Conservation (phyloP, 1,140 invertebrate genomes). For the Drosophila malerkotliana region DNA sequence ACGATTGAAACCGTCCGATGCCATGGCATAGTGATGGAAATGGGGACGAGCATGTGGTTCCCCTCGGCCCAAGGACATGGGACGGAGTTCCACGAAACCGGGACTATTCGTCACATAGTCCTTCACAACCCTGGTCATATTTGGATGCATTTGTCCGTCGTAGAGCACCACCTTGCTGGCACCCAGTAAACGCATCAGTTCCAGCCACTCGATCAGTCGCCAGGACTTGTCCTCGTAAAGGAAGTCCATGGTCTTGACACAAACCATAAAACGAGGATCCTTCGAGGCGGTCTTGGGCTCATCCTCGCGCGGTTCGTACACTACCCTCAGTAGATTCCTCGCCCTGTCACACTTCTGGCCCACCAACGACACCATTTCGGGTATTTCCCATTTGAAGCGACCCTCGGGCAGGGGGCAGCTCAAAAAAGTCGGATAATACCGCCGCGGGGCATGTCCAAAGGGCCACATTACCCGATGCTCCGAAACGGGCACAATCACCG, state of each 20-base stretch:
- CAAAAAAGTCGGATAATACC: conserved; percentile 92
- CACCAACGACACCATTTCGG: conserved; percentile 93
- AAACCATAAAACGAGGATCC: conserved; percentile 92
- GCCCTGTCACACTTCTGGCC: conserved; percentile 90
- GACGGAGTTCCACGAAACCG: conserved; percentile 87
- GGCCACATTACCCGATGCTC: conserved; percentile 97
- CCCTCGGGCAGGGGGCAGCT: conserved; percentile 92
- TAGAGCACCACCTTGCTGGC: conserved; percentile 96
- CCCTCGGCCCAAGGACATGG: conserved; percentile 87
- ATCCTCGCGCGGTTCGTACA: conserved; percentile 86
- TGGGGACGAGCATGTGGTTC: conserved; percentile 87
- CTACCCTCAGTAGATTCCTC: conserved; percentile 92
- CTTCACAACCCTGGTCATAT: conserved; percentile 92
- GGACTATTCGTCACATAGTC: conserved; percentile 44
- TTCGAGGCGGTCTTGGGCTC: no score
- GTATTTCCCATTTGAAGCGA: conserved; percentile 87
- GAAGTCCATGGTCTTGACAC: conserved; percentile 96
- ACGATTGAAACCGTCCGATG: conserved; percentile 44
- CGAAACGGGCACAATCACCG: conserved; percentile 89
- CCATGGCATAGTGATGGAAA: conserved; percentile 86
- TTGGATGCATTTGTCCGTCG: conserved; percentile 93
- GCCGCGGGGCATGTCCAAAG: conserved; percentile 94
- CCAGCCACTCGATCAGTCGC: conserved; percentile 96
- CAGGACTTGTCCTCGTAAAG: conserved; percentile 94
- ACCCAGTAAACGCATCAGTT: conserved; percentile 92